These are phyloP conservation scores for Phlogophora meticulosa DNA, from an alignment of 2,888 invertebrate genomes.

Conservation along the genomic window DNA sequence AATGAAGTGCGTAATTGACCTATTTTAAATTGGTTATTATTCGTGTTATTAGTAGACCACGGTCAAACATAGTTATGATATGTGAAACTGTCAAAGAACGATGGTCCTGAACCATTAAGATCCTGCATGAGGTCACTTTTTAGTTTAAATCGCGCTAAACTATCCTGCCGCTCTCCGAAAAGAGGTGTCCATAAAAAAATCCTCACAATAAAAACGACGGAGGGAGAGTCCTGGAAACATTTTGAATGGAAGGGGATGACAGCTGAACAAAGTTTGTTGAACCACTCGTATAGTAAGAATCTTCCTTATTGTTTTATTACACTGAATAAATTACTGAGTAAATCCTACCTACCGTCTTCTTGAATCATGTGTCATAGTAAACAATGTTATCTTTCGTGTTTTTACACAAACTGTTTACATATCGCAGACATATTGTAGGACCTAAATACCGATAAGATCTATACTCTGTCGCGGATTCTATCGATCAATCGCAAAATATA, in stretches of 20 bases:
- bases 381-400: slow-evolving; percentile 35
- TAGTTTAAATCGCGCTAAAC: no score
- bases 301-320: no score
- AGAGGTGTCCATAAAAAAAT: no score
- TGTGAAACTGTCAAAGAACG: background rate
- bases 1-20: slow-evolving; percentile 28
- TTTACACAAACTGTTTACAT: slow-evolving; percentile 29
- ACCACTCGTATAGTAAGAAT: no score
- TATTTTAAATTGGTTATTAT: slow-evolving; percentile 7
- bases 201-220: no score
- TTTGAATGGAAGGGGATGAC: no score
- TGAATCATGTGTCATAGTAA: slow-evolving; percentile 16
- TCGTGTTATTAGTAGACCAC: slow-evolving; percentile 7
- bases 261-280: no score
- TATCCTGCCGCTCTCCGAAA: no score
- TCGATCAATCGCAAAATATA: background rate
- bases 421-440: slow-evolving; percentile 12
- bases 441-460: slow-evolving; percentile 25
- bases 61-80: background rate
- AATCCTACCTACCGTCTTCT: background rate
- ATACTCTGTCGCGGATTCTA: background rate
- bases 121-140: no score
- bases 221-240: no score
- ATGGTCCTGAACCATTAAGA: no score
- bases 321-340: background rate